A percentile compares a stretch with the other conserved stretches of the same genome.
Evolutionary conservation across 1,140 invertebrate species (phyloP).

Genomic region (Philaenus spumarius): DNA sequence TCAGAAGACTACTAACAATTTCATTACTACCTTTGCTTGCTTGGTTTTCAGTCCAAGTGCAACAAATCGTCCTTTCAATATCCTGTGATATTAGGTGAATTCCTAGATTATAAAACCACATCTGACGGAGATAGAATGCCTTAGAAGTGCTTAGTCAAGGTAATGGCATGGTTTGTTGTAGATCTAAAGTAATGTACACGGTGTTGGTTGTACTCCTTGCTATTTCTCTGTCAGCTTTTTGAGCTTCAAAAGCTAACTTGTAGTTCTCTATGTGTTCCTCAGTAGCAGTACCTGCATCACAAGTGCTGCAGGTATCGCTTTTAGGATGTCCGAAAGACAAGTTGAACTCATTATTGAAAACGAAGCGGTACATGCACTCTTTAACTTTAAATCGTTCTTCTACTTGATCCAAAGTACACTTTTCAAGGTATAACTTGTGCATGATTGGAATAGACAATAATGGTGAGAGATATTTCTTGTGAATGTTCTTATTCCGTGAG

Average conservation of each 20-base stretch:
- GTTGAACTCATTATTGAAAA: conserved; percentile 29
- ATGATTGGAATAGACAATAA: conserved; percentile 16
- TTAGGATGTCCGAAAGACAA: conserved; percentile 29
- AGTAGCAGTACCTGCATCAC: conserved; percentile 22
- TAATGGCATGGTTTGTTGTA: conserved; percentile 25
- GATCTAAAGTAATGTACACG: conserved; percentile 28
- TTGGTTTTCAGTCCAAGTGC: conserved; percentile 16
- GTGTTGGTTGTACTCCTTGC: conserved; percentile 5
- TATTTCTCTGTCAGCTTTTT: conserved; percentile 16
- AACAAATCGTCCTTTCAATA: conserved; percentile 5
- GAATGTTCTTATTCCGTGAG: conserved; percentile 20
- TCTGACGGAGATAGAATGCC: too few relatives aligned
- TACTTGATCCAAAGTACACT: background rate
- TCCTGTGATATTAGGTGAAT: conserved; percentile 13
- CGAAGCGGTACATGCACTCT: conserved; percentile 19
- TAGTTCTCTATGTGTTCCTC: conserved; percentile 23
- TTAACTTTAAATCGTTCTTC: conserved; percentile 5
- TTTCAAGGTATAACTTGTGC: conserved; percentile 10
- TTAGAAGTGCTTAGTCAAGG: conserved; percentile 28
- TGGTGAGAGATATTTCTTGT: too few relatives aligned
- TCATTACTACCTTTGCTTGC: conserved; percentile 10
- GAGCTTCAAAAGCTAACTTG: conserved; percentile 17
- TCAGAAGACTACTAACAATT: conserved; percentile 13
- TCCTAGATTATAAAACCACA: too few relatives aligned
- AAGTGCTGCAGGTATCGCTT: conserved; percentile 29